Conservation (phyloP, 2,797 vertebrate genomes). For the Todus mexicanus region DNA sequence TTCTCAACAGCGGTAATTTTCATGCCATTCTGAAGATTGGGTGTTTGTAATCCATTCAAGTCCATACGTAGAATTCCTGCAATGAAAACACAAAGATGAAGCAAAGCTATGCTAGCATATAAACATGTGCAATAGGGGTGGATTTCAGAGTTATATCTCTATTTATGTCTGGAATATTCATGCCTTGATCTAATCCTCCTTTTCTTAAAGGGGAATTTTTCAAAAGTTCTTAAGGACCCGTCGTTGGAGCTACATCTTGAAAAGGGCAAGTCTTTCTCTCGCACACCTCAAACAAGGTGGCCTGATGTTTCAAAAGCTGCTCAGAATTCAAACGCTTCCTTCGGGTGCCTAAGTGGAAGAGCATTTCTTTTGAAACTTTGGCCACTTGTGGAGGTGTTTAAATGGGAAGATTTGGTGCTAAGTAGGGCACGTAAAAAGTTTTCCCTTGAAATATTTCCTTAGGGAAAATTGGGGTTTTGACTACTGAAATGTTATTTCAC, state of each 20-base stretch:
- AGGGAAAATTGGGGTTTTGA: conserved; percentile 48
- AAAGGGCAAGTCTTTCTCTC: conserved; percentile 49
- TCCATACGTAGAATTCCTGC: neutral
- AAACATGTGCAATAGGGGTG: neutral
- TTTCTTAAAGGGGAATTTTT: conserved; percentile 44
- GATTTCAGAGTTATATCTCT: neutral
- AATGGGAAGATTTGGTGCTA: conserved; percentile 47
- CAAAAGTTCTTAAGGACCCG: conserved; percentile 31
- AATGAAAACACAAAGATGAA: neutral
- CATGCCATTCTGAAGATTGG: neutral
- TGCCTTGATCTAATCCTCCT: conserved; percentile 26
- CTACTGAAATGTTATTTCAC: conserved; percentile 43
- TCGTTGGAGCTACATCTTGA: conserved; percentile 33
- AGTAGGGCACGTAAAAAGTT: conserved; percentile 57
- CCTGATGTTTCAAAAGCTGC: conserved; percentile 66
- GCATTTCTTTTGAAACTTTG: conserved; percentile 64
- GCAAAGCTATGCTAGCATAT: neutral
- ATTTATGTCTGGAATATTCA: conserved; percentile 62
- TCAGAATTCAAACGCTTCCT: conserved; percentile 59
- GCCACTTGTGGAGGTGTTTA: conserved; percentile 60
- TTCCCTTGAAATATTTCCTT: conserved; percentile 58
- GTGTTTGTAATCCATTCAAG: conserved; percentile 9
- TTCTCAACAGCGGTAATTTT: conserved; percentile 31
- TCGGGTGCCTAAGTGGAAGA: conserved; percentile 33
- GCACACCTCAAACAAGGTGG: conserved; percentile 53